A percentile compares a stretch with the other conserved stretches of the same genome.
These are phyloP conservation scores for Anoplopoma fimbria DNA, from an alignment of 2,113 vertebrate genomes.

Conservation along the genomic window DNA sequence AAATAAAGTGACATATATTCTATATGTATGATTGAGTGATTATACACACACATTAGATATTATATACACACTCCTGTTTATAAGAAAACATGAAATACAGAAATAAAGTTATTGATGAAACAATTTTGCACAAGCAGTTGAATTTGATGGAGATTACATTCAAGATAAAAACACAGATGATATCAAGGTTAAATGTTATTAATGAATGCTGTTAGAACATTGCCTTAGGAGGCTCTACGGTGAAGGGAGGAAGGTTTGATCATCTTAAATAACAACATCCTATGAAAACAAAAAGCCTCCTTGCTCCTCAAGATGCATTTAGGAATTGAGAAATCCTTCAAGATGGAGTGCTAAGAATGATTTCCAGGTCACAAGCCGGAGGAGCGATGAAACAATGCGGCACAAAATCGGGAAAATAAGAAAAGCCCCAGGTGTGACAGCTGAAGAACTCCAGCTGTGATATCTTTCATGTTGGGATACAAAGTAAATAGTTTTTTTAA, in stretches of 20 bases:
- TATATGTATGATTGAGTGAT: neutral
- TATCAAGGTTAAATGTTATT: too few relatives aligned
- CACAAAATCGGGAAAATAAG: neutral
- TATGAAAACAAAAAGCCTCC: neutral
- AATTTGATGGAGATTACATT: too few relatives aligned
- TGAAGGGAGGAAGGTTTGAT: too few relatives aligned
- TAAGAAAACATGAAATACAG: too few relatives aligned
- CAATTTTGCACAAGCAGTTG: too few relatives aligned
- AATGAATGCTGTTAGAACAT: too few relatives aligned
- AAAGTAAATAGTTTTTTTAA: neutral
- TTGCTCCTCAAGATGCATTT: neutral
- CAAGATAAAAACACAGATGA: too few relatives aligned
- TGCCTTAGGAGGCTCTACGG: too few relatives aligned
- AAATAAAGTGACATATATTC: neutral
- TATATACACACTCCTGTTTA: too few relatives aligned
- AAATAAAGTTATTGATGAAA: too few relatives aligned
- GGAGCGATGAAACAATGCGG: too few relatives aligned
- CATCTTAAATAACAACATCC: too few relatives aligned
- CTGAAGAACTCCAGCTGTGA: conserved; percentile 26
- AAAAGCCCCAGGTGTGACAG: conserved; percentile 24
- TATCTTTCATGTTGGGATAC: neutral
- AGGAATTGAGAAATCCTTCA: neutral
- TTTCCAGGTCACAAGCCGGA: neutral
- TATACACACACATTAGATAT: neutral
- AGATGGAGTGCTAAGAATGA: neutral